Evolutionary conservation across 2,888 invertebrate species (phyloP).

Genomic region (Aplocera efformata): DNA sequence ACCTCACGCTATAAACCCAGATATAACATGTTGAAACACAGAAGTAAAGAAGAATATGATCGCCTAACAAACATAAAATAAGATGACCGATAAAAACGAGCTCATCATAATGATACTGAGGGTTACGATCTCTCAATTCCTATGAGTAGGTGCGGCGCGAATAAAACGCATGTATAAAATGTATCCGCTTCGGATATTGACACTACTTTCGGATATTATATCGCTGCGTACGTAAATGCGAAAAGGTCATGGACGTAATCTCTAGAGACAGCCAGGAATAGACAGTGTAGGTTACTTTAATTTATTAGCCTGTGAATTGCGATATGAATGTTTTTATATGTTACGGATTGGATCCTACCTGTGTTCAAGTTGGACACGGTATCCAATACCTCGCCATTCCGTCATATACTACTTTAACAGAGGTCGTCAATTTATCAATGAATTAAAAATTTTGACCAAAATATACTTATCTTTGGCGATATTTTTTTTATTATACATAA

Average conservation of each 20-base stretch:
- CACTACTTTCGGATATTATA: conserved; percentile 13
- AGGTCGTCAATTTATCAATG: too few species aligned
- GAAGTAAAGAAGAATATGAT: neutral
- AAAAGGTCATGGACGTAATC: conserved; percentile 15
- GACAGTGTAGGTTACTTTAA: neutral
- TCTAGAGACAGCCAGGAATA: conserved; percentile 3
- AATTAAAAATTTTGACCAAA: too few species aligned
- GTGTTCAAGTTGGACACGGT: too few species aligned
- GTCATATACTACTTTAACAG: too few species aligned
- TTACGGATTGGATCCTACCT: too few species aligned
- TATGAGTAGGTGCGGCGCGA: conserved; percentile 21
- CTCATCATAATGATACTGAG: conserved; percentile 7
- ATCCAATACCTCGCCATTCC: too few species aligned
- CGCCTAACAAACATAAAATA: conserved; percentile 11
- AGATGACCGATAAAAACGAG: conserved; percentile 33
- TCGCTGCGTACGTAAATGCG: conserved; percentile 4
- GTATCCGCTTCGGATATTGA: conserved; percentile 19
- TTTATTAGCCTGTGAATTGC: neutral
- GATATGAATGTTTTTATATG: neutral
- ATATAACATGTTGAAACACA: neutral
- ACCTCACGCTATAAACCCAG: neutral
- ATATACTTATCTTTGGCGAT: too few species aligned
- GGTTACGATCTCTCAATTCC: conserved; percentile 17
- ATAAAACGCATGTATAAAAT: conserved; percentile 23
- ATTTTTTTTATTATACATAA: too few species aligned